Percentiles rank a stretch among this genome's conserved stretches.
These are phyloP conservation scores for Chrysemys picta DNA, from an alignment of 2,113 vertebrate genomes.

Conservation along the genomic window DNA sequence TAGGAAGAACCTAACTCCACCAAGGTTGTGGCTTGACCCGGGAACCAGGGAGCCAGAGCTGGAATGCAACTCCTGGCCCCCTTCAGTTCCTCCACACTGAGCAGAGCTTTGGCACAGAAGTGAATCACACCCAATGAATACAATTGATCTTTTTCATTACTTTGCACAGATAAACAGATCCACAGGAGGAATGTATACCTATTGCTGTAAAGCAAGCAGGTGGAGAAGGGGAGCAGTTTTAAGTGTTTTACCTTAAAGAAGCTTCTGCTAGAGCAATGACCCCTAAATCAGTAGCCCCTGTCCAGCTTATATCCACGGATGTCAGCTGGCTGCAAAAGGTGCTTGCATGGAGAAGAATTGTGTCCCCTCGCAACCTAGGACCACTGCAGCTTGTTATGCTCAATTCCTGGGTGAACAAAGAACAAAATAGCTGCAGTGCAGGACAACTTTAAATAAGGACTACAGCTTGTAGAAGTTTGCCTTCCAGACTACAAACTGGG, in stretches of 20 bases:
- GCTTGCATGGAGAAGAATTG: constrained; percentile 54
- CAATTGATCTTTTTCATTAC: neutral
- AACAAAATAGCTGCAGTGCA: neutral
- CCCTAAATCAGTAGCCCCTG: constrained; percentile 68
- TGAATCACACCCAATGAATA: neutral
- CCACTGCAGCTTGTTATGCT: constrained; percentile 71
- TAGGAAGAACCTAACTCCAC: neutral
- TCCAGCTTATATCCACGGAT: constrained; percentile 72
- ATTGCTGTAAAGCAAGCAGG: neutral
- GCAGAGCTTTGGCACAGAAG: neutral
- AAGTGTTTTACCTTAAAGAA: constrained; percentile 29
- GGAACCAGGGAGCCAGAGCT: neutral
- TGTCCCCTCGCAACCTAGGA: constrained; percentile 63
- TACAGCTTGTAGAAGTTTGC: neutral
- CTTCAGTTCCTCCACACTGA: neutral
- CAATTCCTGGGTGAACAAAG: constrained; percentile 58
- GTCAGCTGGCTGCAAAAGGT: constrained; percentile 59
- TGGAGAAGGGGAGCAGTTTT: neutral
- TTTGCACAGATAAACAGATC: neutral
- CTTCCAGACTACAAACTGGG: neutral
- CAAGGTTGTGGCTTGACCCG: neutral
- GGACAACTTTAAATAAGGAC: neutral
- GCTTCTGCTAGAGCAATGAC: constrained; percentile 58
- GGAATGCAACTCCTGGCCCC: neutral
- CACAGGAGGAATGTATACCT: accelerated